phyloP scores from a whole-genome alignment of 2,888 invertebrate species.

The Hoplodrina blanda region DNA sequence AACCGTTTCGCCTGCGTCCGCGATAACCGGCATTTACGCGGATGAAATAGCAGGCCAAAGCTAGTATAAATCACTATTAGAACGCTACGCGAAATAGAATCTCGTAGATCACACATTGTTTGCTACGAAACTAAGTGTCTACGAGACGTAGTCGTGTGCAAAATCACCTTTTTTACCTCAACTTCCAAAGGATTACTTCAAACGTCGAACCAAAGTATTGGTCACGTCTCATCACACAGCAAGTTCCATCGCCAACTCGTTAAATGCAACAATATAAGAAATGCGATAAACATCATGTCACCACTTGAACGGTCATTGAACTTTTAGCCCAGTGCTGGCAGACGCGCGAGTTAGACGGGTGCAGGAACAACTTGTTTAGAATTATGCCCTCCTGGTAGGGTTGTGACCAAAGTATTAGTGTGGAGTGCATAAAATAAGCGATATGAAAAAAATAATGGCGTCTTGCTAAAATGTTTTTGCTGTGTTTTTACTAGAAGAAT shows the following conservation, averaged over 20 bases:
- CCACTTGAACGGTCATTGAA: conserved; percentile 72
- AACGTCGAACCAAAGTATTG: conserved; percentile 12
- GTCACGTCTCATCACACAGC: conserved; percentile 24
- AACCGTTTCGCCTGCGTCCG: no score
- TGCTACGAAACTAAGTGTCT: conserved; percentile 37
- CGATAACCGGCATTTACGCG: no score
- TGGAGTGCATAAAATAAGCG: conserved; percentile 46
- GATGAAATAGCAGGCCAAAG: no score
- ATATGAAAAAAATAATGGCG: conserved; percentile 8
- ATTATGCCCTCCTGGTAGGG: conserved; percentile 76
- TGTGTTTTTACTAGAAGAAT: background rate
- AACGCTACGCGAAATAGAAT: conserved; percentile 1
- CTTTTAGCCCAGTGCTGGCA: conserved; percentile 79
- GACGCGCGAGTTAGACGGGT: conserved; percentile 67
- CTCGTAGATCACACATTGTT: conserved; percentile 8
- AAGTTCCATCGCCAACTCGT: conserved; percentile 42
- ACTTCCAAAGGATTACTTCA: background rate
- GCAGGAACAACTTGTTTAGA: conserved; percentile 74
- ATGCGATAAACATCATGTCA: conserved; percentile 70
- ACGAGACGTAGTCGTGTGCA: conserved; percentile 19
- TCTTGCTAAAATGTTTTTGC: background rate
- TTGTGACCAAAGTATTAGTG: conserved; percentile 54
- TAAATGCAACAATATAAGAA: conserved; percentile 62
- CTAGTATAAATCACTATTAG: background rate
- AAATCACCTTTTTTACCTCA: background rate